These are phyloP conservation scores for Villa cingulata DNA, from an alignment of 2,888 invertebrate genomes.

Conservation along the genomic window DNA sequence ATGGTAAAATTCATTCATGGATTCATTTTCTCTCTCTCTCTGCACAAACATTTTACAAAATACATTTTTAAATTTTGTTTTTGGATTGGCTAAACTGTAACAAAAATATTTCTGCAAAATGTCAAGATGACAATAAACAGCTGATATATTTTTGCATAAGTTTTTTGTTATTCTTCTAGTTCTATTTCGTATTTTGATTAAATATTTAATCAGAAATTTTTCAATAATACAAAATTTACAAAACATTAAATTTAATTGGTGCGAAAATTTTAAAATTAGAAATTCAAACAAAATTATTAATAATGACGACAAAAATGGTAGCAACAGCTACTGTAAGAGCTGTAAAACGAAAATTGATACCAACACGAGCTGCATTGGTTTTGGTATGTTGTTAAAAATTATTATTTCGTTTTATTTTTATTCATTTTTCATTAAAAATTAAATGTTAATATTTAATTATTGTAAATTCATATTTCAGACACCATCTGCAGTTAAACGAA, in stretches of 20 bases:
- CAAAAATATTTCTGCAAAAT: no score
- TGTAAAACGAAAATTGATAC: conserved; percentile 61
- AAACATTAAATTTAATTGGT: background rate
- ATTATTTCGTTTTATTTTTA: background rate
- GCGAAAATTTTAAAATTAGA: background rate
- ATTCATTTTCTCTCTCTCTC: no score
- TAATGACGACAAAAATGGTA: conserved; percentile 63
- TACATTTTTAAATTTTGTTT: no score
- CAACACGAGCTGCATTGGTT: conserved; percentile 73
- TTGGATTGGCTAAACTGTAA: no score
- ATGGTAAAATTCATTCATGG: no score
- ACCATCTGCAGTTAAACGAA: conserved; percentile 65
- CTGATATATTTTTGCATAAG: background rate
- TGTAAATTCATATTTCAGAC: conserved; percentile 45
- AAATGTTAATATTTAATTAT: background rate
- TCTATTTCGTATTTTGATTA: no score
- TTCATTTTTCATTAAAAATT: no score
- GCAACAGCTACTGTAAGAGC: conserved; percentile 83
- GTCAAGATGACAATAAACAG: no score
- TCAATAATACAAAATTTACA: background rate
- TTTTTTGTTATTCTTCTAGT: no score
- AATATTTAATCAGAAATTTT: no score
- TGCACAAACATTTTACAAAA: no score
- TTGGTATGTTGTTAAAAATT: conserved; percentile 42
- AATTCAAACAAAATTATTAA: background rate